Evolutionary conservation across 2,797 vertebrate genomes (phyloP), one percentile per base, ranked within the genome.

Genomic region (Stomatorhinus walkeri): DNA sequence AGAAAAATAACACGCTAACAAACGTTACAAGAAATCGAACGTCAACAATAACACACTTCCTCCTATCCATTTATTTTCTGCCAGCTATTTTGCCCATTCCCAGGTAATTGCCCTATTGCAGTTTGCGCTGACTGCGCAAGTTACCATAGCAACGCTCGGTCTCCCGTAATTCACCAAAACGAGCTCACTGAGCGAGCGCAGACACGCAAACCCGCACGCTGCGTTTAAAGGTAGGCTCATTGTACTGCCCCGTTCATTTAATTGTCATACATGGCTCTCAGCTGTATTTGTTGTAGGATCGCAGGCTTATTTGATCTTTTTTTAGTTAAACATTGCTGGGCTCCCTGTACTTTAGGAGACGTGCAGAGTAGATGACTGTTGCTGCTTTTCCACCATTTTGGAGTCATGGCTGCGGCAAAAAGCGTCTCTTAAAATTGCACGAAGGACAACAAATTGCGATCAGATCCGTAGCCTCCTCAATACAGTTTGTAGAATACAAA

Each of bases 331-430:
- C 72, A 79, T 56, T 48, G 19, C 48, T 72, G 52, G 52, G 43
- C 46, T 89, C 79, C 40, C 19, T 88, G 49, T 81, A 56, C 48
- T 54, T 28, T 28, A 24, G 40, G 22, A 54, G 24, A 86, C 51
- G 28, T 56, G 51, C 85, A 86, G 28, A 52, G 10, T n/a, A 54
- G 85, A 40, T 56, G 49, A 86, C 22, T 86, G 48, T 19, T 52
- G 24, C 51, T 54, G 46, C 22, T 64, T 61, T 87, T 68, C 84
- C 51, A 68, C 48, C 51, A 68, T 88, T 88, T 43, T 87, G 48
- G 49, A 54, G 19, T 89, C 49, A 89, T 87, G 89, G 85, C 89
- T 89, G 89, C 89, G 85, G 32, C 48, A 72, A 87, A 87, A 68
- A 87, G 87, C 89, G 87, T 87, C 76, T 83, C 86, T 49, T 72